Evolutionary conservation across 2,888 invertebrate species (phyloP).

Genomic region (Bellardia pandia): DNA sequence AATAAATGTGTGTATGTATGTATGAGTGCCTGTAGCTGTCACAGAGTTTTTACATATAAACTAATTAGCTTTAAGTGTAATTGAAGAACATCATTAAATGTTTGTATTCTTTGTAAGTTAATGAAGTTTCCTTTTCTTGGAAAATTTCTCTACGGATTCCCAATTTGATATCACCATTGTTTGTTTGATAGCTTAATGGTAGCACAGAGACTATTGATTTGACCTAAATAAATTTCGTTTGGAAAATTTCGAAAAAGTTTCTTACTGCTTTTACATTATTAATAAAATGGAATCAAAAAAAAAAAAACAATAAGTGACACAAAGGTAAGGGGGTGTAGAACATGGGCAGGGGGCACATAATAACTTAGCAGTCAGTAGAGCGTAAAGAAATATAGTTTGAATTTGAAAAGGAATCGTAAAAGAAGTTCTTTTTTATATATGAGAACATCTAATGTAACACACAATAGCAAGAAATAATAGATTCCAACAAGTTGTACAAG

Average conservation of each 20-base stretch:
- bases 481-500: neutral
- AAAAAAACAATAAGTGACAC: neutral
- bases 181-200: slow-evolving; percentile 53
- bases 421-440: neutral
- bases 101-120: slow-evolving; percentile 18
- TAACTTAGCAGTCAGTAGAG: slow-evolving; percentile 20
- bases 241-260: slow-evolving; percentile 15
- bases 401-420: slow-evolving; percentile 13
- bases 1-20: neutral
- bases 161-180: neutral
- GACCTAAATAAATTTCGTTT: slow-evolving; percentile 66
- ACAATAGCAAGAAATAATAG: neutral
- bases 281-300: slow-evolving; percentile 28
- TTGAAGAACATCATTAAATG: slow-evolving; percentile 68
- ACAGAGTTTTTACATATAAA: slow-evolving; percentile 50
- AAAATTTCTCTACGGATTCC: slow-evolving; percentile 19
- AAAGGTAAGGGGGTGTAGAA: neutral
- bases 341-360: neutral
- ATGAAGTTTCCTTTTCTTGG: slow-evolving; percentile 50
- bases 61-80: slow-evolving; percentile 72
- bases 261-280: neutral
- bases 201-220: slow-evolving; percentile 64
- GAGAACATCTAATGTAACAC: slow-evolving; percentile 30
- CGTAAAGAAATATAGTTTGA: slow-evolving; percentile 28
- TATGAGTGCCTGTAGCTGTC: slow-evolving; percentile 6